Evolutionary conservation across 30 jellyfish, hydroid and myxozoan genomes (phyloP), one percentile per base, ranked within the genome.

Genomic region (Nemopilema nomurai): DNA sequence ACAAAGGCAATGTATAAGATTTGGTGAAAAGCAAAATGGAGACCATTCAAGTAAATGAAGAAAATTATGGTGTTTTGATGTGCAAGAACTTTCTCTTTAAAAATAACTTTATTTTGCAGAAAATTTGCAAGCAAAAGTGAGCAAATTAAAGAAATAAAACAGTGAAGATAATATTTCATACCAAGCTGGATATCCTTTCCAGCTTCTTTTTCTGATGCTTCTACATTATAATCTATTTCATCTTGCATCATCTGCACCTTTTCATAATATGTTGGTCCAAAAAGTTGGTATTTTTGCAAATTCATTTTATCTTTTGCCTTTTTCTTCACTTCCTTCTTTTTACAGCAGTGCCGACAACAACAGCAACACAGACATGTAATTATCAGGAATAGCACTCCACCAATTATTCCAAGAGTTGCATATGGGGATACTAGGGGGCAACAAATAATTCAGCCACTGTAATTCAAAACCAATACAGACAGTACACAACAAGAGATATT

Each of bases 201-300:
- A 24, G 96, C 77, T 57, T 89, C 92, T 28, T 81, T 88, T 77
- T 78, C 87, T 1, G 97, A 83, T 21, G 90, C 89, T 64, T 86
- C 97, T 19, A 94, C 90, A 76, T 94, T 94, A 57, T 89, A 89
- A 69, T 94, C 99, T 28, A 90, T 67, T 65, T 94, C 99, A 69
- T 94, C 99, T 8, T 82, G 33, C 32, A 88, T 72, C 27, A 91
- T 90, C 49, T 72, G 94, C 21, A 86, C 33, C 57, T 87, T 84
- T 80, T 89, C 97, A 24, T 81, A 83, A 71, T 89, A 87, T 67
- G 74, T 72, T 51, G 97, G 92, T 6, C 97, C 97, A 87, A 89
- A 87, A 28, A 94, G 80, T 24, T 94, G 99, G 63, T 70, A 53
- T 64, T 88, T 86, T 4, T 74, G 77, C 81, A 94, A 62, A 74